Base-by-base conservation (phyloP, 2,113 vertebrate genomes). In the Peromyscus maniculatus region DNA sequence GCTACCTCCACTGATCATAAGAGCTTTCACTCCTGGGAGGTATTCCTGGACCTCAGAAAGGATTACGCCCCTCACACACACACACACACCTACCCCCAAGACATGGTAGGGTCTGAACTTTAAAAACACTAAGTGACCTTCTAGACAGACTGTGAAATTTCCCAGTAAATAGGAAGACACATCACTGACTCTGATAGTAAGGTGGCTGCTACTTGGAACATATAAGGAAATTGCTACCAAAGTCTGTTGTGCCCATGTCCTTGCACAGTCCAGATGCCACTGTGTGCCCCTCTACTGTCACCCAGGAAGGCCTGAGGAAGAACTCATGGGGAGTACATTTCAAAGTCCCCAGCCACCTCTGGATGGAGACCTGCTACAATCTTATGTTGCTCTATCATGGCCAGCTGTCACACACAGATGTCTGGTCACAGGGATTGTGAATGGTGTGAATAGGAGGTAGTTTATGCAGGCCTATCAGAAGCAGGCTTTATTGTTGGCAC, bases 21-120 rank as follows among this genome's bases (percentile, higher is more conserved):
- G 39, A 57, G n/a, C 84, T 92, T 92, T 82, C 71, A 22, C 77
- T 79, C 39, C 69, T 69, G 36, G 26, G 62, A 62, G 36, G 69
- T 75, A 93, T 90, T 84, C 3, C 2, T 36, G 78, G 96, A 89
- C 91, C 43, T 93, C 71, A 31, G 36, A 33, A 52, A 92, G 66
- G 33, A 86, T 10, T 4, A 19, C 7, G 57, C 16, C 19, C 3
- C 33, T n/a, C 36, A 1, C 9, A 52, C 49, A n/a, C 36, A 7
- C 9, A 52, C 49, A n/a, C 21, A 52, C 62, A n/a, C 69, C 69
- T 71, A 19, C 71, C 52, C 52, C 11, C 13, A 96, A 92, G 74
- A 89, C 46, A 59, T 7, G 11, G 24, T 62, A 91, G 39, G 46
- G 1, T 39, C 87, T 87, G 90, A 93, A 79, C 59, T 90, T 72